Evolutionary conservation across 2,888 invertebrate species (phyloP).

Genomic region (Limnephilus rhombicus): DNA sequence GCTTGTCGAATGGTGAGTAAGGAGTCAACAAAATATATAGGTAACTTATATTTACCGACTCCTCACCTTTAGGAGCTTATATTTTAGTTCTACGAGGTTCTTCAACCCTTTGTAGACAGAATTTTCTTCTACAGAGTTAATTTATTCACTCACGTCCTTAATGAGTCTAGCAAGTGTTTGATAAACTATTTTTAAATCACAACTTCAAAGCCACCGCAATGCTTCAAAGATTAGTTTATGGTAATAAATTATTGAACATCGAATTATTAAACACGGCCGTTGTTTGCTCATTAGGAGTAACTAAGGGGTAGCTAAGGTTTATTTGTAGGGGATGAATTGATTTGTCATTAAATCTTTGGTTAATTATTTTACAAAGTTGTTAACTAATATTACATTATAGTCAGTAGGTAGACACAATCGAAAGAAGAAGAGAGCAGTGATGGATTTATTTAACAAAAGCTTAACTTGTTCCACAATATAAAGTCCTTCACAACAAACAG

Average conservation of each 20-base stretch:
- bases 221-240: neutral
- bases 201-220: neutral
- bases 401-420: too few relatives aligned
- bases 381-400: neutral
- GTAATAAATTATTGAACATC: neutral
- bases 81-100: neutral
- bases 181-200: neutral
- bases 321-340: neutral
- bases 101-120: neutral
- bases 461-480: too few relatives aligned
- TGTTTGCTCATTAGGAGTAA: neutral
- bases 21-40: neutral
- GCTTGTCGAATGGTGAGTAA: neutral
- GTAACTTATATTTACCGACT: neutral
- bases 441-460: too few relatives aligned
- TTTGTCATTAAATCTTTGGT: neutral
- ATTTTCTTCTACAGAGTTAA: neutral
- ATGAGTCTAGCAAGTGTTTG: neutral
- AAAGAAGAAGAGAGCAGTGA: too few relatives aligned
- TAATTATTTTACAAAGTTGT: too few relatives aligned
- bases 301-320: neutral
- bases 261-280: neutral
- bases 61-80: neutral
- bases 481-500: too few relatives aligned
- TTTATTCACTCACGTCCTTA: neutral